Percentiles rank a stretch among this genome's conserved stretches.
Evolutionary conservation across 92 coral and sea anemone species (phyloP).

Genomic region (Anthopleura xanthogrammica): DNA sequence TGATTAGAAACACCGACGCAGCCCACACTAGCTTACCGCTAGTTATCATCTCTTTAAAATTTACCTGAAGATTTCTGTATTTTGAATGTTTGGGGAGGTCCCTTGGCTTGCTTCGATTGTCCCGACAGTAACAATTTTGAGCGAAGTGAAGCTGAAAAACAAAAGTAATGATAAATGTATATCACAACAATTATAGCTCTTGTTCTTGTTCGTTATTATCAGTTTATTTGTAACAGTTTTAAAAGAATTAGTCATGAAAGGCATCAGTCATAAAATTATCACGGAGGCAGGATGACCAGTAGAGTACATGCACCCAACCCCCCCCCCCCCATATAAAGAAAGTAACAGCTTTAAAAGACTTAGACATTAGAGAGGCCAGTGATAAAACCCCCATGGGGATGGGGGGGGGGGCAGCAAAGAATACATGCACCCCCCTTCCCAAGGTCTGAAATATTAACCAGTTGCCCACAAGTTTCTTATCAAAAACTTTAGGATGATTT

Average conservation of each 20-base stretch:
- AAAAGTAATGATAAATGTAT: neutral
- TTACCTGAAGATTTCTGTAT: conserved; percentile 71
- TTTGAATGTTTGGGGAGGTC: conserved; percentile 55
- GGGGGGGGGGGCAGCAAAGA: neutral
- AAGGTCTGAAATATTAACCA: neutral
- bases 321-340: too few species aligned
- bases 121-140: conserved; percentile 49
- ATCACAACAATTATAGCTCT: neutral
- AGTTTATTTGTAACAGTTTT: too few species aligned
- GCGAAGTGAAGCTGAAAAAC: conserved; percentile 37
- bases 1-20: too few species aligned
- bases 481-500: neutral
- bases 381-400: neutral
- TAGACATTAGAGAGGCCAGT: neutral
- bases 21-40: too few species aligned
- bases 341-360: too few species aligned
- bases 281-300: too few species aligned
- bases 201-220: too few species aligned
- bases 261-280: too few species aligned
- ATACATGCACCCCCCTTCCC: neutral
- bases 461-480: neutral
- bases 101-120: conserved; percentile 29
- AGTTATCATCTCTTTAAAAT: too few species aligned
- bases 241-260: too few species aligned
- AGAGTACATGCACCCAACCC: too few species aligned